Evolutionary conservation across 2,888 invertebrate genomes (phyloP).

Genomic region (Coleophora flavipennella): DNA sequence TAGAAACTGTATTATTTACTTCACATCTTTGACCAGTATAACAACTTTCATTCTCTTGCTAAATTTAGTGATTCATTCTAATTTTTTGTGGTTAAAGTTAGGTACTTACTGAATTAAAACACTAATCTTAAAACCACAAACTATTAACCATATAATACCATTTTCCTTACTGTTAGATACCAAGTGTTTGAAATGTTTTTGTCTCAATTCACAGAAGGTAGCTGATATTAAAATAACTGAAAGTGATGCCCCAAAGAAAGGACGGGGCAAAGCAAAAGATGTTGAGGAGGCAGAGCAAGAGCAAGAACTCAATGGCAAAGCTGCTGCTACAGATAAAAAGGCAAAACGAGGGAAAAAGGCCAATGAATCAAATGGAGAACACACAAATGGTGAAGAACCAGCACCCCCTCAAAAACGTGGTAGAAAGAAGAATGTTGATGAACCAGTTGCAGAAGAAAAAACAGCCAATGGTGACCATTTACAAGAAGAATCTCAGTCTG

Average conservation of each 20-base stretch:
- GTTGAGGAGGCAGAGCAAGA: constrained; percentile 26
- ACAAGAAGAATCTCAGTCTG: constrained; percentile 41
- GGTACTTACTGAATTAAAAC: too few species aligned
- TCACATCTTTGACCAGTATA: too few species aligned
- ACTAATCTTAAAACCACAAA: too few species aligned
- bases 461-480: constrained; percentile 35
- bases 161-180: too few species aligned
- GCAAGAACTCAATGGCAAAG: constrained; percentile 22
- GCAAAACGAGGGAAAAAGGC: constrained; percentile 46
- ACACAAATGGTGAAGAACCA: constrained; percentile 33
- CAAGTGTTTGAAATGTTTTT: too few species aligned
- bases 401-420: constrained; percentile 44
- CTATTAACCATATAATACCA: too few species aligned
- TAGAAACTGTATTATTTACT: too few species aligned
- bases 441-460: constrained; percentile 29
- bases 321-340: constrained; percentile 30
- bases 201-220: constrained; percentile 43
- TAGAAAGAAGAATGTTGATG: constrained; percentile 43
- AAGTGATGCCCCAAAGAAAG: constrained; percentile 49
- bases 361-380: constrained; percentile 21
- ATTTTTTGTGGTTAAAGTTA: too few species aligned
- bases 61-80: too few species aligned
- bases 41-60: too few species aligned
- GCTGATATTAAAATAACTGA: constrained; percentile 43
- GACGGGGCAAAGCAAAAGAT: constrained; percentile 48